Conservation (phyloP, 2,113 vertebrate genomes). For the Brachionichthys hirsutus region DNA sequence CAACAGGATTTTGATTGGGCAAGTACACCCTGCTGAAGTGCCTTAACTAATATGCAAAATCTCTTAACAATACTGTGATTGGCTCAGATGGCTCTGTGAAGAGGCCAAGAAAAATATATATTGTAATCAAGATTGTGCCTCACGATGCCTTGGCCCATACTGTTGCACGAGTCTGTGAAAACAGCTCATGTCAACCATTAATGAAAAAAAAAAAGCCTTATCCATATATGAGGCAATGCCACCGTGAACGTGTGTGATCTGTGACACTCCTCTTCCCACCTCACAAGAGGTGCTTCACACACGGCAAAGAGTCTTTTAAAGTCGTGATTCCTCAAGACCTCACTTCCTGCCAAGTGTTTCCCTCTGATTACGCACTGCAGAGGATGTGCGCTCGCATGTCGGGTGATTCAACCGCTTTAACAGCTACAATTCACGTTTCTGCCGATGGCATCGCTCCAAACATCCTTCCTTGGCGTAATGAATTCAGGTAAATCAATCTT, state of each 20-base stretch:
- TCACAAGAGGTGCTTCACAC: no score
- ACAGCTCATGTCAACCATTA: neutral
- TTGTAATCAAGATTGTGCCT: neutral
- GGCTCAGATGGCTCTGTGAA: neutral
- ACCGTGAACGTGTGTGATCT: neutral
- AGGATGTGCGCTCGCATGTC: constrained; percentile 16
- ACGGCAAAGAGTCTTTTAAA: neutral
- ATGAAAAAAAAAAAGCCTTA: neutral
- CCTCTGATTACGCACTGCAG: constrained; percentile 18
- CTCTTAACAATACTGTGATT: neutral
- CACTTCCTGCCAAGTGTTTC: constrained; percentile 17
- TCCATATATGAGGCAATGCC: neutral
- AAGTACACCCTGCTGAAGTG: neutral
- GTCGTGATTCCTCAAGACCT: neutral
- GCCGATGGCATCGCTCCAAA: constrained; percentile 4
- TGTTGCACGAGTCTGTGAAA: neutral
- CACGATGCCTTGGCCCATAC: no score
- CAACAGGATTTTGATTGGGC: neutral
- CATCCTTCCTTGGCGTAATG: constrained; percentile 2
- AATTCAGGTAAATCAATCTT: constrained; percentile 22
- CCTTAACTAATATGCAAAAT: neutral
- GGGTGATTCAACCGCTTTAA: constrained; percentile 40
- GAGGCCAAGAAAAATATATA: neutral
- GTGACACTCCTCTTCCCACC: no score
- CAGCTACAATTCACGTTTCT: constrained; percentile 8